Conservation (phyloP, 1,140 invertebrate genomes). For the Bombus confusus region DNA sequence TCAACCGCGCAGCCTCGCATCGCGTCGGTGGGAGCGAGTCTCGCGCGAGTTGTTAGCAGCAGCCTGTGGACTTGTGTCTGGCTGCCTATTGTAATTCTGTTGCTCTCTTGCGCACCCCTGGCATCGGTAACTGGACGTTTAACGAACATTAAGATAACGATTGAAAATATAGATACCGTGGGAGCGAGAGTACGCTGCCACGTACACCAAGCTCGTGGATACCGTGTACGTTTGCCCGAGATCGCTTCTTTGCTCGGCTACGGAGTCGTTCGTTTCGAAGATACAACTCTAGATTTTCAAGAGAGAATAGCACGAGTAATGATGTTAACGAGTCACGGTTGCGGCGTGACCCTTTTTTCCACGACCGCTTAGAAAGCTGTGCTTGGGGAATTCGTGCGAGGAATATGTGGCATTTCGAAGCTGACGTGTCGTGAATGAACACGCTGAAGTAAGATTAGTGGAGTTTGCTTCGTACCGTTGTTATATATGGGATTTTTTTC, state of each 20-base stretch:
- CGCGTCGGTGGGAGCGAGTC: slow-evolving; percentile 13
- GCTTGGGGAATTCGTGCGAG: not conserved
- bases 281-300: slow-evolving; percentile 31
- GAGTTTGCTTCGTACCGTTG: not conserved
- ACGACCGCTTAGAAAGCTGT: slow-evolving; percentile 5
- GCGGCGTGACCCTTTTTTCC: slow-evolving; percentile 3
- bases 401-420: not conserved
- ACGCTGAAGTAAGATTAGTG: not conserved
- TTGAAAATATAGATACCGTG: slow-evolving; percentile 54
- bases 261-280: slow-evolving; percentile 21
- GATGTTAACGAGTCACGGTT: slow-evolving; percentile 50
- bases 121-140: slow-evolving; percentile 41
- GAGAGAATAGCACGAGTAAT: slow-evolving; percentile 23
- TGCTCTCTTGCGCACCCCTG: not conserved
- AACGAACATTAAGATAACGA: slow-evolving; percentile 55
- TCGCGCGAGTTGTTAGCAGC: slow-evolving; percentile 10
- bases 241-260: slow-evolving; percentile 38
- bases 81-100: slow-evolving; percentile 35
- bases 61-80: slow-evolving; percentile 21
- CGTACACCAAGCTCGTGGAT: slow-evolving; percentile 4
- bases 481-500: not conserved
- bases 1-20: slow-evolving; percentile 2
- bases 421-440: not conserved
- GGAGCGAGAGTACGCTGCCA: slow-evolving; percentile 11
- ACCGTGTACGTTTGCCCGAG: not conserved